Evolutionary conservation across 1,140 invertebrate genomes (phyloP), one percentile per base, ranked within the genome.

Genomic region (Sipha flava): DNA sequence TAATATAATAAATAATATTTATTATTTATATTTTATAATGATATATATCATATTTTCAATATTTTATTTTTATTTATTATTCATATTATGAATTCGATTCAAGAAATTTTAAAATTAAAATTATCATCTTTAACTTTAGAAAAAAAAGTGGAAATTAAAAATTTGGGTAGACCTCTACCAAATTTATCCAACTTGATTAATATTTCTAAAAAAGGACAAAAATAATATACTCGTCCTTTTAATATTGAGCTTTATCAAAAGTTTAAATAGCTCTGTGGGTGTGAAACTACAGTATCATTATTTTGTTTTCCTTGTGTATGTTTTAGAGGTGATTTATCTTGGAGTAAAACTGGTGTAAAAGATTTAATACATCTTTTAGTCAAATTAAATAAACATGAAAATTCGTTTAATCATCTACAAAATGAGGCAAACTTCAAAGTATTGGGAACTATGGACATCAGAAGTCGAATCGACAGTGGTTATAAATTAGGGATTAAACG

Each of bases 241-340:
- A 68, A 68, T 40, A 18, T 16, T 10, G 43, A 21, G 1, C 6
- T 68, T 1, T 68, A 68, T 45, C 18, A 43, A 21, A 68, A 45
- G 16, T 14, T 3, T 43, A 40, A 40, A 37, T 37, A 29, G 29
- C 2, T 37, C 1, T 37, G 64, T 34, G 70, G 45, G 6, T 73
- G 47, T 73, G 70, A 73, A 49, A 31, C 16, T 9, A 54, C 16
- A 5, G 29, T 31, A 2, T 6, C 26, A 10, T 49, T 73, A 31
- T 73, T 52, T 49, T 73, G 45, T 73, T 73, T 73, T 52, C 70
- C 45, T n/a, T 52, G 45, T 73, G 23, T 73, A 23, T 37, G 23
- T 52, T 73, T 73, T 73, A 18, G 31, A 10, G 45, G 45, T 49
- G 70, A 73, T 31, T 31, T 18, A n/a, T 26, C 70, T n/a, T 73